These are phyloP conservation scores for Phyllotreta cruciferae DNA, from an alignment of 2,888 invertebrate genomes.

Conservation along the genomic window DNA sequence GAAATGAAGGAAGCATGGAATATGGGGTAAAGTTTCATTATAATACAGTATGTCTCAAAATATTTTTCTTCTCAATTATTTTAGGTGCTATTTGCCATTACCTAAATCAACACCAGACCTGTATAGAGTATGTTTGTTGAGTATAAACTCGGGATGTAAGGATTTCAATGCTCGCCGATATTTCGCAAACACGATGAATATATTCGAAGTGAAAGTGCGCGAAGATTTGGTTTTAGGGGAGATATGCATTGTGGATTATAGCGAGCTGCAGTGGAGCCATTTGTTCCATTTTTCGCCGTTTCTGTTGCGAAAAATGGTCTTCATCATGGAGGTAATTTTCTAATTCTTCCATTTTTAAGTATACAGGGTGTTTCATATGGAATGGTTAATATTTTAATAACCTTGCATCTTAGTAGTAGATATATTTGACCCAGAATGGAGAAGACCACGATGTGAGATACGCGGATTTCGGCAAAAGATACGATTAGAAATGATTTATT, in stretches of 20 bases:
- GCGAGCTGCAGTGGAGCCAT: constrained; percentile 18
- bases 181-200: constrained; percentile 18
- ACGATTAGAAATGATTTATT: too few species aligned
- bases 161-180: constrained; percentile 18
- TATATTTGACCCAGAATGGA: too few species aligned
- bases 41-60: neutral
- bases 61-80: neutral
- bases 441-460: too few species aligned
- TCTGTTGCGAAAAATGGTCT: constrained; percentile 23
- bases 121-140: constrained; percentile 16
- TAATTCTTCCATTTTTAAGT: neutral
- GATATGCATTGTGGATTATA: constrained; percentile 25
- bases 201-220: constrained; percentile 29
- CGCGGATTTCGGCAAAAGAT: too few species aligned
- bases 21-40: constrained; percentile 30
- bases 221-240: constrained; percentile 29
- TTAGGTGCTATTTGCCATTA: constrained; percentile 18
- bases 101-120: constrained; percentile 2
- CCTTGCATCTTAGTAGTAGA: too few species aligned
- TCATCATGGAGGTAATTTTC: constrained; percentile 28
- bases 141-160: neutral
- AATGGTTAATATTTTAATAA: too few species aligned
- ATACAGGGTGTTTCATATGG: neutral
- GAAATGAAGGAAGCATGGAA: constrained; percentile 22
- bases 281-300: constrained; percentile 25